phyloP scores from a whole-genome alignment of 1,140 invertebrate species.

The Bombus superbus region DNA sequence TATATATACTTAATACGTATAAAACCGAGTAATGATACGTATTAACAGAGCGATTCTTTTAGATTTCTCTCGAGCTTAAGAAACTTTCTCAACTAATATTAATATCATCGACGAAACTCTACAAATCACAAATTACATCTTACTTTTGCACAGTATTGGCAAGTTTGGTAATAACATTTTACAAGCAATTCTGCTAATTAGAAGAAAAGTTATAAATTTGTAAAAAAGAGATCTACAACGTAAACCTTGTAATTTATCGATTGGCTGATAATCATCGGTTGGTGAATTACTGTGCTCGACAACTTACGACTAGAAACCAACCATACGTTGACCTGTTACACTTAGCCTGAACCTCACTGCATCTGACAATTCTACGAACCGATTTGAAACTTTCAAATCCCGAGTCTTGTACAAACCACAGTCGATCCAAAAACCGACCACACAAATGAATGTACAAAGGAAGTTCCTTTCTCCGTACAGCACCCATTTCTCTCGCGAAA shows the following conservation, averaged over 20 bases:
- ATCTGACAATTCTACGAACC: too few species aligned
- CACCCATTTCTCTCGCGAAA: background rate
- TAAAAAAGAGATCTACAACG: too few species aligned
- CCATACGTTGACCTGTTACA: too few species aligned
- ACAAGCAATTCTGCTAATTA: background rate
- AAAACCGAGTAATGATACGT: background rate
- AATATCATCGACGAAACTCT: too few species aligned
- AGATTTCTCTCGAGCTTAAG: background rate
- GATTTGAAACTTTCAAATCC: background rate
- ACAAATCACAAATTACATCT: too few species aligned
- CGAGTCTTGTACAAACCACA: background rate
- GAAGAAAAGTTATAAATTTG: background rate
- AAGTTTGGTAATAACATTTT: too few species aligned
- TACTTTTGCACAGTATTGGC: too few species aligned
- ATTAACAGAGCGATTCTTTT: too few species aligned
- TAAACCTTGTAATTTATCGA: background rate
- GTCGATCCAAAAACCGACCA: background rate
- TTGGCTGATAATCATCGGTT: background rate
- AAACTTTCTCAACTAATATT: too few species aligned
- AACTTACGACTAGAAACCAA: too few species aligned
- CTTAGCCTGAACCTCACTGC: too few species aligned
- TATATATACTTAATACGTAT: background rate
- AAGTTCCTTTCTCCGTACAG: background rate
- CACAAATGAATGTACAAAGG: background rate
- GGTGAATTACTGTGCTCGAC: background rate